Evolutionary conservation across 2,797 vertebrate species (phyloP).

Genomic region (Syngnathus acus): DNA sequence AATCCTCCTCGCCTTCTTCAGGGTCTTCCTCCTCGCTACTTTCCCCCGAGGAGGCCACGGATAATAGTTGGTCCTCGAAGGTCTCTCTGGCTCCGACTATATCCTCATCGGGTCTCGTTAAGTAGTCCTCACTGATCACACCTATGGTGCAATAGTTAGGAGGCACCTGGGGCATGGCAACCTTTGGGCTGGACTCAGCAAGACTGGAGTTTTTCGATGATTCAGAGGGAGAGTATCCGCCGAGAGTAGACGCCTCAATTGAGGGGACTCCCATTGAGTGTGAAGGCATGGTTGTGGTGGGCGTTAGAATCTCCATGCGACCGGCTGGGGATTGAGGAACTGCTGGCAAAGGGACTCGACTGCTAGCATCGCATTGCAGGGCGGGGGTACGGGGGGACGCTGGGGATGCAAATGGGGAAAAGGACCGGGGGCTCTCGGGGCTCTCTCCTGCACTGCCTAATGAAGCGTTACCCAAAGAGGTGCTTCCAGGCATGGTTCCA

Average conservation of each 20-base stretch:
- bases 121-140: constrained; percentile 45
- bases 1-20: constrained; percentile 62
- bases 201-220: constrained; percentile 59
- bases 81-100: constrained; percentile 14
- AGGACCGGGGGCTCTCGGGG: constrained; percentile 65
- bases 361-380: constrained; percentile 53
- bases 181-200: constrained; percentile 41
- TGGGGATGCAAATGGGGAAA: constrained; percentile 61
- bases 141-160: constrained; percentile 62
- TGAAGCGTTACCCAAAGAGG: constrained; percentile 52
- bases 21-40: constrained; percentile 64
- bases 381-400: constrained; percentile 49
- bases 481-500: constrained; percentile 57
- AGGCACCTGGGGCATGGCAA: constrained; percentile 53
- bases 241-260: constrained; percentile 23
- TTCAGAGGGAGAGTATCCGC: constrained; percentile 35
- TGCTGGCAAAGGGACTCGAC: constrained; percentile 37
- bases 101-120: constrained; percentile 31
- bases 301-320: constrained; percentile 22
- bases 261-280: constrained; percentile 22
- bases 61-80: constrained; percentile 24
- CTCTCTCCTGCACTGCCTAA: constrained; percentile 70
- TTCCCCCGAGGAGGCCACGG: constrained; percentile 58
- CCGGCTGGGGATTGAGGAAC: constrained; percentile 47
- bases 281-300: constrained; percentile 29